Base-by-base conservation (phyloP, 2,888 invertebrate genomes). In the Eupithecia abbreviata region DNA sequence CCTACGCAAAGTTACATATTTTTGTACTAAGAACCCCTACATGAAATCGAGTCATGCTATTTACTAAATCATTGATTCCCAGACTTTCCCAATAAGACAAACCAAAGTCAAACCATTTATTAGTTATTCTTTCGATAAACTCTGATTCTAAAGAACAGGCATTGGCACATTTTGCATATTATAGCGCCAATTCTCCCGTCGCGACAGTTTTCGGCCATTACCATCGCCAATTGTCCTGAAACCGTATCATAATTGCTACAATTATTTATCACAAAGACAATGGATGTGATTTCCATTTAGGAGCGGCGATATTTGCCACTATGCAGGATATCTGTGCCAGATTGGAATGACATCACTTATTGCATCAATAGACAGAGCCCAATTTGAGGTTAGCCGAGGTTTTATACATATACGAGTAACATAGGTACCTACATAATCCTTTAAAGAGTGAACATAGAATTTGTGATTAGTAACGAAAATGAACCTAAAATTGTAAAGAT, bases 261-360 rank as follows among this genome's bases (percentile, higher is more conserved):
- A 93, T 92, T 92, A 93, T 89, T 88, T 82, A 82, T 79, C 80
- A 76, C 82, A 81, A 84, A 91, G 89, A 93, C 93, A 93, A 92
- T 92, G 84, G 89, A 79, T 80, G 80, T 81, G 79, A 84, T 79
- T 78, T 76, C 72, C 79, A 77, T 81, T 78, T 68, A 85, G 93
- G 92, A 88, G 92, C 84, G 92, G 92, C 88, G 78, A 86, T 87
- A 87, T 90, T 90, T 84, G 85, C 88, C 83, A 83, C 80, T 80
- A 43, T 45, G 45, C 43, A 43, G 67, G 67, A 68, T 68, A 68
- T 68, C 67, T 68, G 67, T 68, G 67, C 67, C 18, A 47, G 43
- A 82, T 79, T 18, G 85, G 84, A 83, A 86, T 91, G 91, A 92
- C 87, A 90, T 90, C 92, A 91, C 87, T 83, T 89, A 85, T 81